Evolutionary conservation across 2,113 vertebrate species (phyloP).

Genomic region (Mirounga angustirostris): DNA sequence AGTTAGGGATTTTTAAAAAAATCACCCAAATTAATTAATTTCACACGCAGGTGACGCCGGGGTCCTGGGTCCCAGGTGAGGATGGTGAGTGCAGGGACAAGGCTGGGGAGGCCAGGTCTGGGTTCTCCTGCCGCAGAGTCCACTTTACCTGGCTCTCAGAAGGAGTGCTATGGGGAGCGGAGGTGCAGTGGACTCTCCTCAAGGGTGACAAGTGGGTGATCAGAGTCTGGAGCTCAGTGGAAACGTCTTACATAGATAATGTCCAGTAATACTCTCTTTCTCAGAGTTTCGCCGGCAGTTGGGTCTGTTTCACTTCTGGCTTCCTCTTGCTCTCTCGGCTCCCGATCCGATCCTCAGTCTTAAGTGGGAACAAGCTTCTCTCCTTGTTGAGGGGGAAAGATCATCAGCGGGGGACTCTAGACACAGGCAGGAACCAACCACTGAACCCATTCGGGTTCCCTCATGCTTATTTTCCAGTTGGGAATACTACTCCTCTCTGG

Average conservation of each 20-base stretch:
- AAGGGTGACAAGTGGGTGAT: not conserved
- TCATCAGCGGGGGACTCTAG: not conserved
- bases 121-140: not conserved
- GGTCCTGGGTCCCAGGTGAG: not conserved
- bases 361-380: not conserved
- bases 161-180: not conserved
- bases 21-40: not conserved
- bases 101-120: too few relatives aligned
- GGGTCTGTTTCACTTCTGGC: not conserved
- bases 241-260: not conserved
- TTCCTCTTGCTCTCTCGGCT: not conserved
- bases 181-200: not conserved
- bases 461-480: rapidly evolving
- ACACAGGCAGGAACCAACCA: rapidly evolving
- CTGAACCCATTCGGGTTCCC: not conserved
- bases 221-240: not conserved
- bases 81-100: not conserved
- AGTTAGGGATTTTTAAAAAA: not conserved
- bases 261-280: not conserved
- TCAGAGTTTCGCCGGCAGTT: not conserved
- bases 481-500: rapidly evolving
- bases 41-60: rapidly evolving
- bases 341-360: not conserved
- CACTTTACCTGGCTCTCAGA: not conserved
- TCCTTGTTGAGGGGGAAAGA: not conserved